Evolutionary conservation across 2,113 vertebrate genomes (phyloP).

Genomic region (Colius striatus): DNA sequence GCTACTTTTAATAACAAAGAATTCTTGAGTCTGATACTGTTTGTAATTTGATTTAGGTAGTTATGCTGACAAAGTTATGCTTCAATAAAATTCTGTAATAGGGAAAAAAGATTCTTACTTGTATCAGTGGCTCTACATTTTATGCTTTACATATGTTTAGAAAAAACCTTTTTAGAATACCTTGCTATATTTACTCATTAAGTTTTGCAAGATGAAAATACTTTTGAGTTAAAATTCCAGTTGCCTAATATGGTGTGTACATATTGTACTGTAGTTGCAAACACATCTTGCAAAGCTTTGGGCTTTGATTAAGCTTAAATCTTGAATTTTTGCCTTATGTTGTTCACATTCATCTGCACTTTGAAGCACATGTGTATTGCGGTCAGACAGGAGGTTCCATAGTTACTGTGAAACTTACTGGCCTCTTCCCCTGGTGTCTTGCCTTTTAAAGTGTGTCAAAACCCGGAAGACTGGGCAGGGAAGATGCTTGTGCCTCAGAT

Average conservation of each 20-base stretch:
- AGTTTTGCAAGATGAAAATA: constrained; percentile 3
- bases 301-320: not conserved
- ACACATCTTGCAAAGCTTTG: not conserved
- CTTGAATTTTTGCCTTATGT: not conserved
- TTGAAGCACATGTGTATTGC: accelerated
- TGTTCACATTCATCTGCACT: not conserved
- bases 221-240: not conserved
- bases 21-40: not conserved
- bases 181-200: not conserved
- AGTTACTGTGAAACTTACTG: not conserved
- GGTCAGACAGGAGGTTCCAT: not conserved
- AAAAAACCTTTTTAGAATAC: not conserved
- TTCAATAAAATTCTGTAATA: not conserved
- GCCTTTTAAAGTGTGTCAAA: not conserved
- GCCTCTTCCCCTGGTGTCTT: not conserved
- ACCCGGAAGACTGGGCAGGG: not conserved
- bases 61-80: not conserved
- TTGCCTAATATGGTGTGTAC: not conserved
- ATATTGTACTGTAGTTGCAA: not conserved
- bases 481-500: not conserved
- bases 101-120: not conserved
- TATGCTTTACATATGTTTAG: not conserved
- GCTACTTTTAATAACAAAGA: not conserved
- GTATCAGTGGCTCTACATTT: not conserved
- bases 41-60: not conserved